phyloP scores from a whole-genome alignment of 2,888 invertebrate species.

The Dione juno region DNA sequence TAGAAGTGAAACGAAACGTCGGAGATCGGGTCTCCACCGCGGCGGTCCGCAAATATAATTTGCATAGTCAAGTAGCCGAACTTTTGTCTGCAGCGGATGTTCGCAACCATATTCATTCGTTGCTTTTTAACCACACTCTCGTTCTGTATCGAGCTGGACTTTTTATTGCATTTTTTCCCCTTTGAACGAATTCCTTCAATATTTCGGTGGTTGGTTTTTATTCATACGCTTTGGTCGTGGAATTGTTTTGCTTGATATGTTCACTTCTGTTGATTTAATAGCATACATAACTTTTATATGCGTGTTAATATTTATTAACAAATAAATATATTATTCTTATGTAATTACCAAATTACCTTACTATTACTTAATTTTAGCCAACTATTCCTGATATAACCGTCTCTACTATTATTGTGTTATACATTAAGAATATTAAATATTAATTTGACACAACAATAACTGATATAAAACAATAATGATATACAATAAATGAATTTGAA shows the following conservation, averaged over 20 bases:
- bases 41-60: constrained; percentile 84
- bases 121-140: constrained; percentile 82
- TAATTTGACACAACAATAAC: not conserved
- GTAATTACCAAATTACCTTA: too few species aligned
- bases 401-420: too few species aligned
- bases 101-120: constrained; percentile 82
- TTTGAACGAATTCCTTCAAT: constrained; percentile 83
- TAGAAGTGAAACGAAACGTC: constrained; percentile 81
- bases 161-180: constrained; percentile 83
- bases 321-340: not conserved
- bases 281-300: not conserved
- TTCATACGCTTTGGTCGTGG: constrained; percentile 79
- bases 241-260: constrained; percentile 79
- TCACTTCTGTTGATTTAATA: constrained; percentile 58
- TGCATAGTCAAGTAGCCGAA: constrained; percentile 83
- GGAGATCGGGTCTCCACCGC: constrained; percentile 79
- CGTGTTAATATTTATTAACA: not conserved
- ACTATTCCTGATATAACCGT: not conserved
- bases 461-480: not conserved
- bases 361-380: not conserved
- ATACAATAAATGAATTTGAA: constrained; percentile 63
- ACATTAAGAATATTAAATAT: too few species aligned
- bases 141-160: constrained; percentile 74
- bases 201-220: constrained; percentile 81
- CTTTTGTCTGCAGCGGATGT: constrained; percentile 82